Evolutionary conservation across 2,888 invertebrate species (phyloP).

Genomic region (Helleia helle): DNA sequence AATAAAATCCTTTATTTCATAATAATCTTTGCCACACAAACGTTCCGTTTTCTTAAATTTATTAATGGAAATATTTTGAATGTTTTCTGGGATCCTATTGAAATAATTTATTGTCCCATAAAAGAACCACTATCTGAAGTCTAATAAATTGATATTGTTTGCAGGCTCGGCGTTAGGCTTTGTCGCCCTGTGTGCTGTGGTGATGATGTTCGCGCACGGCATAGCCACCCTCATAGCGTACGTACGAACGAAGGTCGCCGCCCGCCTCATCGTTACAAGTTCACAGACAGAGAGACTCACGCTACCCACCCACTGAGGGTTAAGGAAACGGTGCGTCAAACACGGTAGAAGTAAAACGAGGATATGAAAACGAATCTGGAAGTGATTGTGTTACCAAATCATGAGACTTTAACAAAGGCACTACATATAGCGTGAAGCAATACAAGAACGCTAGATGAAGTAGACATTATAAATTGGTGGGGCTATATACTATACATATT

Average conservation of each 20-base stretch:
- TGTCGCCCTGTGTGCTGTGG: constrained; percentile 55
- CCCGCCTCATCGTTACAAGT: constrained; percentile 29
- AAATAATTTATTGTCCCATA: no score
- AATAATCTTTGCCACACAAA: no score
- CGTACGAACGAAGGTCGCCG: constrained; percentile 35
- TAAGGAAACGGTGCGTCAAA: constrained; percentile 17
- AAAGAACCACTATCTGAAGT: no score
- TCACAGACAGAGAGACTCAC: constrained; percentile 36
- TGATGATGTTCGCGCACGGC: constrained; percentile 51
- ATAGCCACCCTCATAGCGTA: constrained; percentile 41
- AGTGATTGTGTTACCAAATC: neutral
- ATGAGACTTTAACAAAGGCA: constrained; percentile 1
- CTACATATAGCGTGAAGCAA: no score
- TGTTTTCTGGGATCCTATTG: no score
- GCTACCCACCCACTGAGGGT: constrained; percentile 48
- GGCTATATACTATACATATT: no score
- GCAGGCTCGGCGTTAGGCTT: constrained; percentile 56
- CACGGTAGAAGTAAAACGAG: neutral
- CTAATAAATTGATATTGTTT: neutral
- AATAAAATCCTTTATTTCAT: no score
- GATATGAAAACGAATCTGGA: neutral
- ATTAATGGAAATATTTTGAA: no score
- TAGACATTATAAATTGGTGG: no score
- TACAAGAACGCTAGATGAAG: no score
- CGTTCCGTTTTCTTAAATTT: no score